Evolutionary conservation across 2,888 invertebrate species (phyloP), one percentile per base, ranked within the genome.

Genomic region (Drosophila kuntzei): DNA sequence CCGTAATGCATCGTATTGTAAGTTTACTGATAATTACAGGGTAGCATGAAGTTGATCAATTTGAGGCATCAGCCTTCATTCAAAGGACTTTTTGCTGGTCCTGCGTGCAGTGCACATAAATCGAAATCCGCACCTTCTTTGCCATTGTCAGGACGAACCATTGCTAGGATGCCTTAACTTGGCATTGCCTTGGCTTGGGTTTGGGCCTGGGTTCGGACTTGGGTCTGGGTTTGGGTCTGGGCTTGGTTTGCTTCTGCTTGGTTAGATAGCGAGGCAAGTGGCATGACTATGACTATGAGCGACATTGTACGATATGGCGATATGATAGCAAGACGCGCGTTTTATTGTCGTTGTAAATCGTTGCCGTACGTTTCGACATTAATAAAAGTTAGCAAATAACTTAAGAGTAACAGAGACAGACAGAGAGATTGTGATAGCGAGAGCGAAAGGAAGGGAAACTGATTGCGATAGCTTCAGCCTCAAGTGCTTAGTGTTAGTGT

Each of bases 271-370:
- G 51, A 62, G 55, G 61, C 80, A 79, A 71, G 67, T 72, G 76
- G 75, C 82, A 79, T 79, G 80, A 73, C 86, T 85, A 85, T 87
- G 88, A 83, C 88, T 83, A 73, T 88, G 86, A 87, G 83, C 83
- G 83, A 84, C 83, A 87, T 79, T 87, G 83, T 86, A 87, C 84
- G 85, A 88, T 85, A 86, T 85, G 83, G 88, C 84, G 88, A 88
- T 85, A 87, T 85, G 83, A 84, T 87, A 84, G 89, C 83, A 80
- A 87, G 82, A 83, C 84, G 80, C 84, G 89, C 84, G 72, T 83
- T 85, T 86, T 86, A 86, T 86, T 86, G 85, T 86, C 87, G 89
- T 86, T 86, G 89, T 89, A 86, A 86, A 86, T 86, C 85, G 85
- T 86, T 87, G 81, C 87, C 79, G 84, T 86, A 86, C 85, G 85